Base-by-base conservation (phyloP, 2,113 vertebrate species). In the Plotosus lineatus region DNA sequence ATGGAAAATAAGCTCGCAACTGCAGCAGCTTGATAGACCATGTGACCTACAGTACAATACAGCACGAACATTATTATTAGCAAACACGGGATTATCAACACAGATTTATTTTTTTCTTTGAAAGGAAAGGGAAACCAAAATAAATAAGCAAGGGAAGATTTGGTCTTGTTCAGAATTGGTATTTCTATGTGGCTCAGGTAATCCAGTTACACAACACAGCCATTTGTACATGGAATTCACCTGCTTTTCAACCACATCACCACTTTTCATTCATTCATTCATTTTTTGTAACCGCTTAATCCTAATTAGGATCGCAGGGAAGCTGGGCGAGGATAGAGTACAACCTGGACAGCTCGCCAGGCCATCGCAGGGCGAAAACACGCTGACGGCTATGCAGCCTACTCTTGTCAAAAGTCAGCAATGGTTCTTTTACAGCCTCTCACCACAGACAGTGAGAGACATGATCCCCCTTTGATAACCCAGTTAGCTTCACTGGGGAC, bases 91-190 rank as follows among this genome's bases (percentile, higher is more conserved):
- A 51, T 7, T 46, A 51, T 31, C 14, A 42, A 42, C 28, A 10
- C 40, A 48, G 31, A 51, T 51, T 40, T 17, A 65, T 73, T 76
- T 42, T 71, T 72, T 58, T n/a, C 12, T 78, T 3, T 50, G 82
- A 72, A 66, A 63, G 44, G 8, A 65, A 68, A 75, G 33, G 84
- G 76, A 68, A 74, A 40, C 55, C 75, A 77, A 17, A 33, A 84
- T 81, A 75, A 83, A 60, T 26, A 46, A 36, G 58, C 23, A 33
- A 40, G 5, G 60, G 76, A 11, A 61, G 55, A 36, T 23, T 42
- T 10, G 63, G 21, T 12, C 23, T 12, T 69, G 5, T 71, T 46
- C n/a, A 50, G 26, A 33, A n/a, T 21, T 73, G 68, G 42, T 69
- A 26, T 44, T 69, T 44, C 15, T 46, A 44, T 44, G 6, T 72